phyloP scores from a whole-genome alignment of 2,113 vertebrate genomes.

The Todiramphus chloris region DNA sequence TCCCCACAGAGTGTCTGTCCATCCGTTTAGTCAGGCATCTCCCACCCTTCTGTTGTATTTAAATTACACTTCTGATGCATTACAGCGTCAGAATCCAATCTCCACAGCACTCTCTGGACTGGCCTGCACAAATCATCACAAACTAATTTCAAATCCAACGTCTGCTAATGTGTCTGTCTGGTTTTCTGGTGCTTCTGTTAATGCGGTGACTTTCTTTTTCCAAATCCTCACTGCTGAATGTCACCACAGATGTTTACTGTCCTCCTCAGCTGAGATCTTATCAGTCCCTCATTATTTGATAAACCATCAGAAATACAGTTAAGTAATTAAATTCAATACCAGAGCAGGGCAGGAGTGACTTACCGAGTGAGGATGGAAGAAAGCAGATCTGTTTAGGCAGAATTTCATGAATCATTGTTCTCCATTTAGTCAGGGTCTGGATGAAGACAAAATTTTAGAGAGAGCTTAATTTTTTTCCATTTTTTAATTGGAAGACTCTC shows the following conservation, averaged over 20 bases:
- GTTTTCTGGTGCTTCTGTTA: background rate
- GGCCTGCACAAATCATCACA: background rate
- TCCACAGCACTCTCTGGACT: background rate
- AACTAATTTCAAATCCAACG: background rate
- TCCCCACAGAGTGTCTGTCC: background rate
- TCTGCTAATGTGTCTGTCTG: background rate
- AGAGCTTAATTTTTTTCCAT: background rate
- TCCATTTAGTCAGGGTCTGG: background rate
- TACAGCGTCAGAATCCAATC: background rate
- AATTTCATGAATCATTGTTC: slow-evolving; percentile 25
- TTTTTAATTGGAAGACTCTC: background rate
- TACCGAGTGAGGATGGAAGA: background rate
- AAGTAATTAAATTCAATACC: slow-evolving; percentile 45
- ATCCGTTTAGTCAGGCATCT: background rate
- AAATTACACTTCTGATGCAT: background rate
- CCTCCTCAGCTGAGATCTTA: slow-evolving; percentile 26
- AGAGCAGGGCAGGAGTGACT: background rate
- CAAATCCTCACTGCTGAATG: background rate
- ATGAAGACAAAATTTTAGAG: background rate
- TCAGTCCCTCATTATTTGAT: slow-evolving; percentile 57
- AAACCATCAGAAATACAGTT: slow-evolving; percentile 40
- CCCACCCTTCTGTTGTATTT: background rate
- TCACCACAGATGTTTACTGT: slow-evolving; percentile 42
- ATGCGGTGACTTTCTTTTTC: slow-evolving; percentile 22
- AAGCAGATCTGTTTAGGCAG: background rate